Base-by-base conservation (phyloP, 2,797 vertebrate genomes). In the Xerus rutilus region DNA sequence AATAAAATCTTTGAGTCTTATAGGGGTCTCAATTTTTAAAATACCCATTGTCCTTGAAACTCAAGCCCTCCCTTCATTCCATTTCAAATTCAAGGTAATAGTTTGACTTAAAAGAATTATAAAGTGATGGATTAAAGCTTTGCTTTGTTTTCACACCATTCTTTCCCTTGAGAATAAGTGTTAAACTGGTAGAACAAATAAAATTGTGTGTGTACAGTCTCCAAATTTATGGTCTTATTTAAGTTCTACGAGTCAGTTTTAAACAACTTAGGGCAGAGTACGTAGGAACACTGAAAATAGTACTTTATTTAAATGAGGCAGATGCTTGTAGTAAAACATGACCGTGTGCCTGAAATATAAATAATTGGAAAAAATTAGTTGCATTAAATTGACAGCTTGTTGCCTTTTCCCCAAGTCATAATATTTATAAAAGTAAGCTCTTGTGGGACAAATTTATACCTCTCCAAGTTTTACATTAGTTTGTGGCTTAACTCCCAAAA, bases 361-460 rank as follows among this genome's bases (percentile, higher is more conserved):
- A 96, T 97, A 92, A 95, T 92, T 97, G 73, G 87, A 94, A 95
- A 95, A 92, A 94, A 72, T 20, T 95, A 86, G 81, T 90, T 83
- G 43, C 76, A 89, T 85, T 89, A 91, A 93, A 74, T 91, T 89
- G 74, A 92, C 82, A 94, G 70, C 54, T 92, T 97, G 79, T 82
- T 96, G 43, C 74, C 32, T 9, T 94, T 96, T 92, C 10, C 76
- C 93, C 30, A 21, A 79, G 54, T 97, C 88, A 92, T 93, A 93
- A 92, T 95, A 96, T 95, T 97, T 97, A 72, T 93, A 86, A 79
- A 95, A 94, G 73, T 86, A 76, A 94, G 57, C 59, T 85, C 23
- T n/a, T n/a, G 39, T 74, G 25, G 77, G 90, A 86, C 81, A 94
- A 15, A 92, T 57, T 86, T 64, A 39, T 88, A 81, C 57, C 43